Conservation (phyloP, 1,140 invertebrate genomes). For the Bombus terrestris region DNA sequence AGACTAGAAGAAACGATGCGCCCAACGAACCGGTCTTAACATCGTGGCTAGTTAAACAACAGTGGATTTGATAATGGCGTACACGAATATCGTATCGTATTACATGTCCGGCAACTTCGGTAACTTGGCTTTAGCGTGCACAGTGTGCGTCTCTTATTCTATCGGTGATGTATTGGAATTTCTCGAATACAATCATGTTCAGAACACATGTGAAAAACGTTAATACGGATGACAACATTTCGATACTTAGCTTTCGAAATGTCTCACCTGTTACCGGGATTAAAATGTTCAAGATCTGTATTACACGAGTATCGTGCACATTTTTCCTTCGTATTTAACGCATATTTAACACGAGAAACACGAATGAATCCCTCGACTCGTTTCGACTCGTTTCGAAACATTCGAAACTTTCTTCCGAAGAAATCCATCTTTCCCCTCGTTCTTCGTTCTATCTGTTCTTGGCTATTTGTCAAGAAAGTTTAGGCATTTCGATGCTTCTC, state of each 20-base stretch:
- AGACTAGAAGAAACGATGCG: conserved; percentile 34
- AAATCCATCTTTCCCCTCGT: background rate
- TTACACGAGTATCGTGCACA: background rate
- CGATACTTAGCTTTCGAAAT: background rate
- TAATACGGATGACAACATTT: background rate
- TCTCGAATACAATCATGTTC: background rate
- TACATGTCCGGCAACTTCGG: background rate
- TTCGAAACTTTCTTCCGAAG: background rate
- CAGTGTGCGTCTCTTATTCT: background rate
- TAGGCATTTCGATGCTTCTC: background rate
- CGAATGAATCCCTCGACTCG: background rate
- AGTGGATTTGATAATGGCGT: background rate
- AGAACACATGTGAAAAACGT: background rate
- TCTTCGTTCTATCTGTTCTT: background rate
- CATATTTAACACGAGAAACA: background rate
- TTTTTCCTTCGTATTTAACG: background rate
- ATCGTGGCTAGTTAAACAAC: conserved; percentile 40
- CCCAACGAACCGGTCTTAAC: conserved; percentile 48
- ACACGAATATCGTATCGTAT: background rate
- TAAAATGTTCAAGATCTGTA: background rate
- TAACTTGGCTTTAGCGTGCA: background rate
- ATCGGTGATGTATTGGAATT: background rate
- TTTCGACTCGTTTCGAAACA: background rate
- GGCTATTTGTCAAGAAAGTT: background rate
- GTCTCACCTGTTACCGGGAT: background rate